Percentiles rank a stretch among this genome's conserved stretches.
Conservation (phyloP, 2,113 vertebrate genomes). For the Gymnobelideus leadbeateri region DNA sequence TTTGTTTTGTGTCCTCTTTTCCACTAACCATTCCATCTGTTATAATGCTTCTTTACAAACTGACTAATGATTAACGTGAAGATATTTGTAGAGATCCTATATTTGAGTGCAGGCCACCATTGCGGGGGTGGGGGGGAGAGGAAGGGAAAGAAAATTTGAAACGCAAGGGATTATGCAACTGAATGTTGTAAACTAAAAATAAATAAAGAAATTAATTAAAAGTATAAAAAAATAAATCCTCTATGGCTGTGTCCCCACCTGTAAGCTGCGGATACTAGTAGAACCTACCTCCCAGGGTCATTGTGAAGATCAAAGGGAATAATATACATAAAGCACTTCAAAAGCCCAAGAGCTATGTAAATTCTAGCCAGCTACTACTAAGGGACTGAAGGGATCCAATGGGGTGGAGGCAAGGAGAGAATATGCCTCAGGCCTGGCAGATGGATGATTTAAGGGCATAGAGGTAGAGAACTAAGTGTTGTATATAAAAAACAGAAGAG, state of each 20-base stretch:
- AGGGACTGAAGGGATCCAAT: neutral
- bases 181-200: no score
- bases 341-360: neutral
- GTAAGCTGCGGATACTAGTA: neutral
- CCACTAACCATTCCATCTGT: no score
- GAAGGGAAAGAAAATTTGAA: no score
- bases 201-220: no score
- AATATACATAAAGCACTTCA: neutral
- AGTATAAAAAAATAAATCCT: no score
- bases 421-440: neutral
- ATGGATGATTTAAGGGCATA: neutral
- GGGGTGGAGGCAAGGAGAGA: neutral
- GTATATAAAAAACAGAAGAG: neutral
- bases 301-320: neutral
- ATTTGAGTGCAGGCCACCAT: no score
- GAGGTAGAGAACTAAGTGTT: neutral
- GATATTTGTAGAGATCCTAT: no score
- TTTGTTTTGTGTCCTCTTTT: no score
- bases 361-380: neutral
- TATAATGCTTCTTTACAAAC: no score
- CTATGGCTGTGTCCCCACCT: neutral
- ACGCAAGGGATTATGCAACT: no score
- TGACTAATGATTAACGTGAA: no score
- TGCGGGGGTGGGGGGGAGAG: no score
- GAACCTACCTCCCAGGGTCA: neutral